Base-by-base conservation (phyloP, 2,888 invertebrate species). In the Eucera pruinosa region DNA sequence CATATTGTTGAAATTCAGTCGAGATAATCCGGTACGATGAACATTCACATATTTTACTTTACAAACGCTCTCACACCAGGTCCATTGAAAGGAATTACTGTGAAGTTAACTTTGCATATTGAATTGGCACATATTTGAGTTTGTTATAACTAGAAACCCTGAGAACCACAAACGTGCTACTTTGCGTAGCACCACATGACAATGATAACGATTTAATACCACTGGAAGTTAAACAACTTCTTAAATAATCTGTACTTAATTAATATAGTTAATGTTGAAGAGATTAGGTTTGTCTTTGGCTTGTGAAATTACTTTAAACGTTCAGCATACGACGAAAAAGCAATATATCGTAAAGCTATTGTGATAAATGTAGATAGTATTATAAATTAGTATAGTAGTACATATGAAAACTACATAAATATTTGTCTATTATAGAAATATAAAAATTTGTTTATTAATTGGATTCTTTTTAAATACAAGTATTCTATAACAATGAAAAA, bases 91-190 rank as follows among this genome's bases (percentile, higher is more conserved):
- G 15, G 39, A 41, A 41, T 57, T 57, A 57, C 57, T 33, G 23
- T n/a, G 15, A 43, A 18, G 18, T 13, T 33, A 66, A 66, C 66
- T 45, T 65, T 65, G 45, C 55, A 47, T n/a, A 33, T 45, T 55
- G 55, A 47, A 45, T 25, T 36, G 23, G 25, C 55, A 54, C 41
- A 58, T 58, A 58, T 58, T 58, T 58, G 43, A 58, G 7, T 58
- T 43, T 18, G 41, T 43, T 43, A 18, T 43, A 13, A 18, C 27
- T 58, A 11, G 57, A n/a, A 57, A 18, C 18, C 43, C 18, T n/a
- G 27, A 27, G 43, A 58, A 58, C 18, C 27, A 7, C 41, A 25
- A 5, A 25, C n/a, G 11, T 57, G 18, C 13, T 13, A 54, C 20
- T 33, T 18, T 15, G n/a, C n/a, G 27, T 20, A 7, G 20, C 7